Conservation (phyloP, 2,888 invertebrate species). For the Uropetala carovei region DNA sequence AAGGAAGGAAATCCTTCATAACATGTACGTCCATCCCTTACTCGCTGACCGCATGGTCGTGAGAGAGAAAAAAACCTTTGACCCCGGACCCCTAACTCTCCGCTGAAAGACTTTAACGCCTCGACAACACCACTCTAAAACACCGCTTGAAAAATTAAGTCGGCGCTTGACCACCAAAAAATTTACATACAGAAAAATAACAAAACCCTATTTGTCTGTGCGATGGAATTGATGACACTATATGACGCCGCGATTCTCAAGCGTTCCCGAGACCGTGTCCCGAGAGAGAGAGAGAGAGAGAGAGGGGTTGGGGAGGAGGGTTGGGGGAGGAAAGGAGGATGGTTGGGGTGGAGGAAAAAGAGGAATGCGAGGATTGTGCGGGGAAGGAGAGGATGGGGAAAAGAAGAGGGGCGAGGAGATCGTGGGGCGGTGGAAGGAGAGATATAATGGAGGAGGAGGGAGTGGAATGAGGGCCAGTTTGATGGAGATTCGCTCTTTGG, state of each 20-base stretch:
- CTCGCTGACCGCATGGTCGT: neutral
- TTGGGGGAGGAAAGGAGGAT: neutral
- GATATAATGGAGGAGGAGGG: too few species aligned
- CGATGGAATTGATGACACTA: slow-evolving; percentile 17
- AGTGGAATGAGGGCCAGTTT: neutral
- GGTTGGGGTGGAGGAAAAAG: neutral
- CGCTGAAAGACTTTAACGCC: neutral
- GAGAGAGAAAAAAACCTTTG: neutral
- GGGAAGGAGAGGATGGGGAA: neutral
- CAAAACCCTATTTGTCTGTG: neutral
- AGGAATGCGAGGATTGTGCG: neutral
- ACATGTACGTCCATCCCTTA: neutral
- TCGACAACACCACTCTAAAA: neutral
- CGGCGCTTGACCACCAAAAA: neutral
- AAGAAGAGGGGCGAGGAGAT: neutral
- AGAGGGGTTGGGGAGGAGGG: neutral
- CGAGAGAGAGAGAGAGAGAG: neutral
- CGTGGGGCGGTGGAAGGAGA: neutral
- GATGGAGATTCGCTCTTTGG: neutral
- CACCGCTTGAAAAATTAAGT: slow-evolving; percentile 28
- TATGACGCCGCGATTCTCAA: slow-evolving; percentile 43
- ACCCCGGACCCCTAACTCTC: neutral
- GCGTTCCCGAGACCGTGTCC: neutral
- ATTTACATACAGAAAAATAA: slow-evolving; percentile 54
- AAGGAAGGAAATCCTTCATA: neutral